Evolutionary conservation across 2,113 vertebrate genomes (phyloP), one percentile per base, ranked within the genome.

Genomic region (Dasyornis broadbenti): DNA sequence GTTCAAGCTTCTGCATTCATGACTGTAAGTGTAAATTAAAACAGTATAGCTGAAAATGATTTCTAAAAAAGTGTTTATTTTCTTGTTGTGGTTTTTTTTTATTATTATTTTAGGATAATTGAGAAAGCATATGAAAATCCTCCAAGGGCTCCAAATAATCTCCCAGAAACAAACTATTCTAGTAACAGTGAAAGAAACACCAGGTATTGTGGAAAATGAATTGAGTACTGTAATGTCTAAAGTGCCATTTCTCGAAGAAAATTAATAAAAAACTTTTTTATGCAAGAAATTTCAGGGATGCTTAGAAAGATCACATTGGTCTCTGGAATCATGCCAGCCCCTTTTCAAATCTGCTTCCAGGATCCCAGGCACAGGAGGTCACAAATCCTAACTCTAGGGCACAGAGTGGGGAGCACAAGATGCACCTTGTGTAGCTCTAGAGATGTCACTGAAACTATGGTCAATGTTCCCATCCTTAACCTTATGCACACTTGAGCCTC

Each of bases 121-220:
- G 84, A 94, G 31, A 76, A 92, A 86, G 37, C 15, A 40, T 22
- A 24, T 68, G 94, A 90, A 92, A 90, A 94, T 86, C 21, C 73
- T 66, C 57, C 75, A 44, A 83, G 35, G 30, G 19, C 57, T 92
- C 69, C 73, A 47, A 87, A 57, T 53, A 86, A 65, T 33, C 50
- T 75, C 4, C 70, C 93, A 24, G 80, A 92, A 57, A 63, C 33
- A 52, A 91, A 79, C 21, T 71, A 69, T 72, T 92, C 68, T 39
- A 64, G 75, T 35, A 84, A 96, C 71, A 63, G 19, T 68, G 87
- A 63, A 60, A 96, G 57, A 79, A 96, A 40, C 31, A 78, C 35
- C 92, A 97, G 97, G 95, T 98, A 96, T 17, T 47, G 15, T 50
- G 40, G 20, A 53, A 27, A 85, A 35, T 63, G 24, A 61, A 49